Evolutionary conservation across 2,797 vertebrate species (phyloP).

Genomic region (Notolabrus celidotus): DNA sequence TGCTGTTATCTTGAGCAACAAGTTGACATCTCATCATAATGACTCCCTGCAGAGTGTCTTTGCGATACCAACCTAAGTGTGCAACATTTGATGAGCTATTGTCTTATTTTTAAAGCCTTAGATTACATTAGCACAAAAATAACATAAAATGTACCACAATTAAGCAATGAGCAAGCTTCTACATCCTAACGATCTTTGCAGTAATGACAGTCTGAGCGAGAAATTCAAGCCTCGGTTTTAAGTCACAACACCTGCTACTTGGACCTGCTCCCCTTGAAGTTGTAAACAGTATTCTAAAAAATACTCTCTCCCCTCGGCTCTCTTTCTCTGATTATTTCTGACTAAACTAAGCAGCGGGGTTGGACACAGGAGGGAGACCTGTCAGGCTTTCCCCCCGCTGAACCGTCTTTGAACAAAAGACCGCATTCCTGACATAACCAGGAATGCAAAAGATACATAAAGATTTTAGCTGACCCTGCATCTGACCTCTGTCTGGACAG

Average conservation of each 20-base stretch:
- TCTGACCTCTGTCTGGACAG: slow-evolving; percentile 24
- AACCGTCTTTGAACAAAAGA: slow-evolving; percentile 44
- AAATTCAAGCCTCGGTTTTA: background rate
- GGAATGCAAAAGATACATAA: slow-evolving; percentile 21
- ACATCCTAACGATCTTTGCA: background rate
- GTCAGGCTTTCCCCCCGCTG: slow-evolving; percentile 31
- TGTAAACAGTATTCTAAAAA: background rate
- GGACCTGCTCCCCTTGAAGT: background rate
- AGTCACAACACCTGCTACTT: background rate
- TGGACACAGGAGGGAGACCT: slow-evolving; percentile 15
- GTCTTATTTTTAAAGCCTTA: background rate
- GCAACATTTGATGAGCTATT: background rate
- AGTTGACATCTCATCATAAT: background rate
- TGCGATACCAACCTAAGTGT: background rate
- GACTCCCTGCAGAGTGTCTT: background rate
- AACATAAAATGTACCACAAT: background rate
- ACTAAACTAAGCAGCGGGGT: slow-evolving; percentile 22
- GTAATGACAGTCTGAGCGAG: background rate
- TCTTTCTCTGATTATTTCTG: slow-evolving; percentile 26
- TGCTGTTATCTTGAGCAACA: background rate
- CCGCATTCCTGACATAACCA: slow-evolving; percentile 43
- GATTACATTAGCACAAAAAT: background rate
- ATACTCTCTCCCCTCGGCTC: background rate
- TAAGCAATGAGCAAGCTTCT: background rate
- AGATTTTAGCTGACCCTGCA: slow-evolving; percentile 21